Conservation (phyloP, 2,797 vertebrate species). For the Sphaeramia orbicularis region DNA sequence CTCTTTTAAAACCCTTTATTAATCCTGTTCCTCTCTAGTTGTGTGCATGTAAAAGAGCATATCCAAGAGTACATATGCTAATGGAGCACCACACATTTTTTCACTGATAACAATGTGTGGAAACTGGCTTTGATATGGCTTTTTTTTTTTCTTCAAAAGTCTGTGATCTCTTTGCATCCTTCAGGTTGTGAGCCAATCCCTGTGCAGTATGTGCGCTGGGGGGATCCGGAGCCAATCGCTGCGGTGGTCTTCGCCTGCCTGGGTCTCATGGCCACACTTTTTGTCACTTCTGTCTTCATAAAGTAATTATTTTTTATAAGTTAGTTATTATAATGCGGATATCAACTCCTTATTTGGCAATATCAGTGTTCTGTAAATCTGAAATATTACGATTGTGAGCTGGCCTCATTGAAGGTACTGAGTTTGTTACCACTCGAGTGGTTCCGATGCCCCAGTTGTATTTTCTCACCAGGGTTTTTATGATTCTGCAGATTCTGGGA, state of each 20-base stretch:
- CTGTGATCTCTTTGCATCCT: background rate
- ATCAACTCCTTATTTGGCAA: background rate
- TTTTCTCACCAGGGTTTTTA: background rate
- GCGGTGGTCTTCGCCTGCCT: constrained; percentile 97
- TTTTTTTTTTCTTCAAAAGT: background rate
- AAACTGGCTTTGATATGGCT: background rate
- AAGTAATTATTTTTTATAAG: constrained; percentile 74
- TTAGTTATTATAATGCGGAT: background rate
- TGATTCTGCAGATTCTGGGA: constrained; percentile 88
- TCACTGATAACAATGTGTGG: background rate
- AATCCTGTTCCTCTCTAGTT: constrained; percentile 2
- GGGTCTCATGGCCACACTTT: constrained; percentile 94
- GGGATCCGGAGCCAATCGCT: constrained; percentile 98
- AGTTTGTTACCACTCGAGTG: no score
- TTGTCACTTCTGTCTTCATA: constrained; percentile 95
- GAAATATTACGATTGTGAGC: background rate
- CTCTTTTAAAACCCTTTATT: constrained; percentile 8
- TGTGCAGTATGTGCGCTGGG: constrained; percentile 96
- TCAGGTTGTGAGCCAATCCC: constrained; percentile 95
- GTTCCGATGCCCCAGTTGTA: background rate
- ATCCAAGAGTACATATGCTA: background rate
- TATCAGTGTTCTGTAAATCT: background rate
- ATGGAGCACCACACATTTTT: background rate
- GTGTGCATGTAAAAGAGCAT: background rate
- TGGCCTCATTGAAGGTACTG: background rate